phyloP scores from a whole-genome alignment of 2,888 invertebrate genomes.

The Periphyllus acericola region DNA sequence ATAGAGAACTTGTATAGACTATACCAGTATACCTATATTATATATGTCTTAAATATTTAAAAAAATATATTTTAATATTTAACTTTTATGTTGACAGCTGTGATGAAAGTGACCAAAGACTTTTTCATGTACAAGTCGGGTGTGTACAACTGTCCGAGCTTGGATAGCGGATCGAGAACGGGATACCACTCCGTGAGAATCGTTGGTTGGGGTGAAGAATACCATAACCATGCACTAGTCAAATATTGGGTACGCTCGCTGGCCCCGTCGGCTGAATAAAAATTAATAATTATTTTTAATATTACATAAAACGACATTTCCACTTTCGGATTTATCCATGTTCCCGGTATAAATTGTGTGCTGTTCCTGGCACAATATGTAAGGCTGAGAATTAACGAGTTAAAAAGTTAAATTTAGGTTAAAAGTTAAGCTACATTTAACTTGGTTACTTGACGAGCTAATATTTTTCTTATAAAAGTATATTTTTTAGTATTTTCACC shows the following conservation, averaged over 20 bases:
- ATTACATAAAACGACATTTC: not conserved
- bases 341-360: too few species aligned
- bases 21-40: too few species aligned
- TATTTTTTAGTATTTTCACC: too few species aligned
- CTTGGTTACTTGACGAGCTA: too few species aligned
- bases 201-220: slow-evolving; percentile 90
- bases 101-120: slow-evolving; percentile 89
- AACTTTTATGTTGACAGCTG: slow-evolving; percentile 72
- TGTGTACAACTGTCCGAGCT: slow-evolving; percentile 77
- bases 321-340: too few species aligned
- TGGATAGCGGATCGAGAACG: slow-evolving; percentile 64
- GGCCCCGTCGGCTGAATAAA: not conserved
- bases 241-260: slow-evolving; percentile 63
- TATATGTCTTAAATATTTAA: too few species aligned
- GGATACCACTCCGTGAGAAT: slow-evolving; percentile 92
- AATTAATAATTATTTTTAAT: not conserved
- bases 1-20: too few species aligned
- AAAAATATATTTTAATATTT: not conserved
- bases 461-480: too few species aligned
- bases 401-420: too few species aligned
- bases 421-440: too few species aligned
- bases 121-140: slow-evolving; percentile 91
- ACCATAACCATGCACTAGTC: slow-evolving; percentile 63
- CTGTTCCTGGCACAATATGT: too few species aligned
- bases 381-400: too few species aligned